Conservation (phyloP, 2,888 invertebrate species). For the Nebria brevicollis region DNA sequence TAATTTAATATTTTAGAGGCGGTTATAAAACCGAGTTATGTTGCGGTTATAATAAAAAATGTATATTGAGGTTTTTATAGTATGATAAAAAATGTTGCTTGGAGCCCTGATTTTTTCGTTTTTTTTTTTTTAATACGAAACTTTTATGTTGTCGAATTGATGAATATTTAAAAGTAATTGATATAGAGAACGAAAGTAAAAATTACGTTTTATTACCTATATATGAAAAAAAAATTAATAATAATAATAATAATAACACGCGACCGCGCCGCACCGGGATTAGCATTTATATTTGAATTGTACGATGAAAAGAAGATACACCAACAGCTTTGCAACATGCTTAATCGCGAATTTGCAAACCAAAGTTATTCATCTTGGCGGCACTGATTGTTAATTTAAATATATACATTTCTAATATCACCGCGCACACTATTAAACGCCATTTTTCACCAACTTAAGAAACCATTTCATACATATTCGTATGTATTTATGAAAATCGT, state of each 20-base stretch:
- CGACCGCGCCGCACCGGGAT: too few species aligned
- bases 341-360: slow-evolving; percentile 41
- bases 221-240: too few species aligned
- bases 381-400: slow-evolving; percentile 43
- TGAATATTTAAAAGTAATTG: neutral
- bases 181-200: too few species aligned
- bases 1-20: neutral
- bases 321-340: slow-evolving; percentile 36
- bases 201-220: too few species aligned
- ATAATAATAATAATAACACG: too few species aligned
- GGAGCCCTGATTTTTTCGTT: neutral
- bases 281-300: too few species aligned
- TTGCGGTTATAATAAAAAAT: neutral
- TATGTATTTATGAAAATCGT: too few species aligned
- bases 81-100: neutral
- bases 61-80: neutral
- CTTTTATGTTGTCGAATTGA: neutral
- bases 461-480: too few species aligned
- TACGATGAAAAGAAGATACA: too few species aligned
- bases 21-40: neutral
- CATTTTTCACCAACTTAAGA: too few species aligned
- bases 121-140: neutral
- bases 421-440: too few species aligned
- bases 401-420: slow-evolving; percentile 29
- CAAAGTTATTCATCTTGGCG: slow-evolving; percentile 41